Evolutionary conservation across 2,797 vertebrate species (phyloP).

Genomic region (Molossus molossus): DNA sequence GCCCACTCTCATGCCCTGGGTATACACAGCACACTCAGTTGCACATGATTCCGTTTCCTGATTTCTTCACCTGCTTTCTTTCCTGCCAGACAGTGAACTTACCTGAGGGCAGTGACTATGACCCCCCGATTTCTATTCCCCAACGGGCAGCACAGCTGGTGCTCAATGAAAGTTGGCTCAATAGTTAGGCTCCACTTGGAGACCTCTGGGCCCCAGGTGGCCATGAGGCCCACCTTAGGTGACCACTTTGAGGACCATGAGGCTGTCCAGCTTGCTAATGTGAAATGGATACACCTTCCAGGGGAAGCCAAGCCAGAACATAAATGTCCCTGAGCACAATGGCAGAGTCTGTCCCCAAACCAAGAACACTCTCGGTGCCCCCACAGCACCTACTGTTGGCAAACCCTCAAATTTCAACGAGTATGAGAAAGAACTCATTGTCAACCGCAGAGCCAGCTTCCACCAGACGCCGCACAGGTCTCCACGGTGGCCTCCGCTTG

Average conservation of each 20-base stretch:
- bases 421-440: not conserved
- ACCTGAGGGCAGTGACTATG: not conserved
- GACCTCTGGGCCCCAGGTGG: not conserved
- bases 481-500: fast-evolving
- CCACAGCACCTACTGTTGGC: fast-evolving
- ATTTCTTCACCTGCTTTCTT: not conserved
- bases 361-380: fast-evolving
- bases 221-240: fast-evolving
- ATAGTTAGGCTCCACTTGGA: not conserved
- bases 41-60: not conserved
- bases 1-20: not conserved
- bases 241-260: not conserved
- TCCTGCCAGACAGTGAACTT: not conserved
- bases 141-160: not conserved
- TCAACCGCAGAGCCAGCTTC: not conserved
- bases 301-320: not conserved
- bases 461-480: not conserved
- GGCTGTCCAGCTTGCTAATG: too few species aligned
- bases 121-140: not conserved
- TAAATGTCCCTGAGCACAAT: not conserved
- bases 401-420: not conserved
- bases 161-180: not conserved
- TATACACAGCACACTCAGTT: not conserved
- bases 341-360: not conserved
- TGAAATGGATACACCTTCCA: not conserved